phyloP scores from a whole-genome alignment of 2,888 invertebrate species.

The Stenodema calcarata region DNA sequence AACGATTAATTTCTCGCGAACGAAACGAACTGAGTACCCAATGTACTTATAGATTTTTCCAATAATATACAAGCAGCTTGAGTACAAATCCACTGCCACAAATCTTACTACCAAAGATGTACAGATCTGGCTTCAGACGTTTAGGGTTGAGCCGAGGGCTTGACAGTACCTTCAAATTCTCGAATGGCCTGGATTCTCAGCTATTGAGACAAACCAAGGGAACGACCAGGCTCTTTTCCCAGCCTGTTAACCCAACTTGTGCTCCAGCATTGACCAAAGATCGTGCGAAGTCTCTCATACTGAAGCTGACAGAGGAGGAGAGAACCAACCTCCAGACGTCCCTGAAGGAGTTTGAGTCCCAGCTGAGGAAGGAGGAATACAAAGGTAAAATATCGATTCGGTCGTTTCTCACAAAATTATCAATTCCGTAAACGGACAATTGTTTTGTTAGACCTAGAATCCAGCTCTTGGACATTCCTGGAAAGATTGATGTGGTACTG shows the following conservation, averaged over 20 bases:
- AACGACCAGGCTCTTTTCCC: not conserved
- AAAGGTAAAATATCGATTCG: slow-evolving; percentile 68
- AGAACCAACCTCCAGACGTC: slow-evolving; percentile 72
- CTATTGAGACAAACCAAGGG: not conserved
- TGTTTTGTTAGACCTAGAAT: no score
- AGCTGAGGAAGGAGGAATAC: slow-evolving; percentile 76
- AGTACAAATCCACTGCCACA: no score
- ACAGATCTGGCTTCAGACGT: not conserved
- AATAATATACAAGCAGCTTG: no score
- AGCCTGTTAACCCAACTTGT: not conserved
- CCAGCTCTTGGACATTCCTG: no score
- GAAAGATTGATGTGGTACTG: no score
- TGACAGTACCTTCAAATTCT: not conserved
- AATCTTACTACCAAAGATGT: not conserved
- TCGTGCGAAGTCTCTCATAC: slow-evolving; percentile 76
- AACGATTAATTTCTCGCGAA: no score
- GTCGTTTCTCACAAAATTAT: no score
- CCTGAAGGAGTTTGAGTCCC: slow-evolving; percentile 76
- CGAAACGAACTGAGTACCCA: no score
- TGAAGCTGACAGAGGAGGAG: slow-evolving; percentile 76
- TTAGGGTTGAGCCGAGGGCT: not conserved
- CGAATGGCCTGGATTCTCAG: not conserved
- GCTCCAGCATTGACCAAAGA: slow-evolving; percentile 68
- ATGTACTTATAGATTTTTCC: no score
- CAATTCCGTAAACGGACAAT: no score